Evolutionary conservation across 2,113 vertebrate genomes (phyloP).

Genomic region (Forbesichthys agassizii): DNA sequence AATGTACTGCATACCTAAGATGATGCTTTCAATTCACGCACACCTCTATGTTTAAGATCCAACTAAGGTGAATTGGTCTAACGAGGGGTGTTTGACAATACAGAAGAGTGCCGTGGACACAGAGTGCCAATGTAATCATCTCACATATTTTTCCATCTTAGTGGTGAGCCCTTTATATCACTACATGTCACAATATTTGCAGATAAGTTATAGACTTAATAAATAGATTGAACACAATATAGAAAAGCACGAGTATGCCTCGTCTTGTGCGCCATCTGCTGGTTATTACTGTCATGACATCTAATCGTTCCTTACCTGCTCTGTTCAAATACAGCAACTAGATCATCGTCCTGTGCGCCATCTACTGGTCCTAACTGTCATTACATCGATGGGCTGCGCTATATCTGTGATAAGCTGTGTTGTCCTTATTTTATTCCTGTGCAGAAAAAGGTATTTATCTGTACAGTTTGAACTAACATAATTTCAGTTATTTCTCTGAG

Average conservation of each 20-base stretch:
- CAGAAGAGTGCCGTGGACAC: constrained; percentile 41
- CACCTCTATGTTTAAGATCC: constrained; percentile 55
- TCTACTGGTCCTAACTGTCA: constrained; percentile 67
- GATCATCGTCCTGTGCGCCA: constrained; percentile 62
- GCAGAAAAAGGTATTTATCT: constrained; percentile 59
- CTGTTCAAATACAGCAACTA: constrained; percentile 54
- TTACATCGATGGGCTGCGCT: constrained; percentile 69
- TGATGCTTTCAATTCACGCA: neutral
- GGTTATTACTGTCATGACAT: no score
- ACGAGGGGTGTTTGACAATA: constrained; percentile 59
- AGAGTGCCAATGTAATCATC: constrained; percentile 72
- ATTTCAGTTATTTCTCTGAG: neutral
- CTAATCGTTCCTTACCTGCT: neutral
- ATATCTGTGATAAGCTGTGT: constrained; percentile 71
- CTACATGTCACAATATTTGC: no score
- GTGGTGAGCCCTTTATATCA: constrained; percentile 64
- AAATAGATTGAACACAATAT: neutral
- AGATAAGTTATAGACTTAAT: neutral
- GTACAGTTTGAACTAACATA: neutral
- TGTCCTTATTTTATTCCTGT: constrained; percentile 63
- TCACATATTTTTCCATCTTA: constrained; percentile 78
- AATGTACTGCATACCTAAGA: neutral
- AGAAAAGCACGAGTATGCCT: neutral
- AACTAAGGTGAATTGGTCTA: constrained; percentile 57
- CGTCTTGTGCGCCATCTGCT: no score